phyloP scores from a whole-genome alignment of 2,888 invertebrate genomes.

The Caenorhabditis macrosperma region DNA sequence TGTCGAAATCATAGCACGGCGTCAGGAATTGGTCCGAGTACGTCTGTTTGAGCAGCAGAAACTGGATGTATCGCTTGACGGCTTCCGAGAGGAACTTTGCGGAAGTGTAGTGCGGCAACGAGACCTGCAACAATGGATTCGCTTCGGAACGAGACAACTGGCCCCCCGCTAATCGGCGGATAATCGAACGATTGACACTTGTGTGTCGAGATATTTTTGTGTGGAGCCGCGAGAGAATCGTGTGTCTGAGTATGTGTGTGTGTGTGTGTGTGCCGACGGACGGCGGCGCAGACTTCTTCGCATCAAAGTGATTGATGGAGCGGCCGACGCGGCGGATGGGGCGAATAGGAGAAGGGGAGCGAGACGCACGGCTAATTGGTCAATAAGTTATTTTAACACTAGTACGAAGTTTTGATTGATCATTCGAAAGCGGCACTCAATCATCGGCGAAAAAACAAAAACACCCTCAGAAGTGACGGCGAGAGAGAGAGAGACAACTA shows the following conservation, averaged over 20 bases:
- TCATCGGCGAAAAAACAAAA: constrained; percentile 8
- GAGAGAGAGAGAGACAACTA: background rate
- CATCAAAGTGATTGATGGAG: constrained; percentile 60
- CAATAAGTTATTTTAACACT: constrained; percentile 55
- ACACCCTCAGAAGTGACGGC: too few relatives aligned
- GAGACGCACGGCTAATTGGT: constrained; percentile 47
- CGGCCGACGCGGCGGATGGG: constrained; percentile 30
- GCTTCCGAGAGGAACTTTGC: constrained; percentile 81
- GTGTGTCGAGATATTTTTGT: constrained; percentile 39
- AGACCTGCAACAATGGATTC: constrained; percentile 79
- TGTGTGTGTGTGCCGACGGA: constrained; percentile 16
- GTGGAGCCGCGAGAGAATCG: constrained; percentile 16
- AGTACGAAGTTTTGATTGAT: constrained; percentile 32
- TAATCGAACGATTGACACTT: constrained; percentile 63
- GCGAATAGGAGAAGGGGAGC: constrained; percentile 4
- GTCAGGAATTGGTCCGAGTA: constrained; percentile 82
- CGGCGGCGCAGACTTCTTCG: constrained; percentile 17
- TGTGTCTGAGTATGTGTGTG: constrained; percentile 22
- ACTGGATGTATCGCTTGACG: constrained; percentile 78
- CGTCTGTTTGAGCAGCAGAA: constrained; percentile 81
- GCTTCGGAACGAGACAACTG: constrained; percentile 33
- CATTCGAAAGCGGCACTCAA: background rate
- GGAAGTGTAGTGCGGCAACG: constrained; percentile 82
- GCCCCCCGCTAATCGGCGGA: constrained; percentile 20
- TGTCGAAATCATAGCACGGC: constrained; percentile 83